A percentile compares a stretch with the other conserved stretches of the same genome.
Evolutionary conservation across 2,888 invertebrate species (phyloP).

Genomic region (Linyphia triangularis): DNA sequence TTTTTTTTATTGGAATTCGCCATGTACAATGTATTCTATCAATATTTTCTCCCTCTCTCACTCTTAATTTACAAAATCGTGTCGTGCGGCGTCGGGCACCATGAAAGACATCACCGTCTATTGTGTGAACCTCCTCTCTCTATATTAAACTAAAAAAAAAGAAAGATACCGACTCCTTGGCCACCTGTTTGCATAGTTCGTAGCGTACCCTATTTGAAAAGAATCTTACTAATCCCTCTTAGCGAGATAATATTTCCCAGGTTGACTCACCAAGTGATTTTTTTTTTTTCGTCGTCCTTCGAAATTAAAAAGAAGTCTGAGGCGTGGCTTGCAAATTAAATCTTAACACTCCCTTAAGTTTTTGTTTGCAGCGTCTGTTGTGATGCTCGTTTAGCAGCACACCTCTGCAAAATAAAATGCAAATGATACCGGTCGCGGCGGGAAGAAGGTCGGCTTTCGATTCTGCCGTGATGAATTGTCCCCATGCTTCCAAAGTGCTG

Average conservation of each 20-base stretch:
- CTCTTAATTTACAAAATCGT: too few relatives aligned
- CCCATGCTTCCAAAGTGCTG: neutral
- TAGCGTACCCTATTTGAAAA: neutral
- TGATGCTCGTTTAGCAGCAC: neutral
- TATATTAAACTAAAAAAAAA: too few relatives aligned
- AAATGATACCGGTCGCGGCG: neutral
- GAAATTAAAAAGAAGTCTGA: neutral
- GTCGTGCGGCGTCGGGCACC: too few relatives aligned
- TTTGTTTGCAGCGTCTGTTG: neutral
- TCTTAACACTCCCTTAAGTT: neutral
- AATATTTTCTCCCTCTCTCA: too few relatives aligned
- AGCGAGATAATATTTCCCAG: neutral
- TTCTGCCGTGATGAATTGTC: too few relatives aligned
- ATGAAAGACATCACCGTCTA: too few relatives aligned
- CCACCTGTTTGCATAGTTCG: too few relatives aligned
- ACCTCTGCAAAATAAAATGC: slow-evolving; percentile 4
- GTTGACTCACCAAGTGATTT: neutral
- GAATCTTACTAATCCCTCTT: neutral
- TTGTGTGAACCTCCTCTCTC: too few relatives aligned
- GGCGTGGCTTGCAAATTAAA: slow-evolving; percentile 14
- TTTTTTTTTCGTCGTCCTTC: neutral
- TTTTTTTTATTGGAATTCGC: too few relatives aligned
- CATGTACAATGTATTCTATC: too few relatives aligned
- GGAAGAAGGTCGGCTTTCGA: neutral
- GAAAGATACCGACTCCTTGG: too few relatives aligned